A percentile compares a stretch with the other conserved stretches of the same genome.
Evolutionary conservation across 2,888 invertebrate genomes (phyloP).

Genomic region (Notodonta dromedarius): DNA sequence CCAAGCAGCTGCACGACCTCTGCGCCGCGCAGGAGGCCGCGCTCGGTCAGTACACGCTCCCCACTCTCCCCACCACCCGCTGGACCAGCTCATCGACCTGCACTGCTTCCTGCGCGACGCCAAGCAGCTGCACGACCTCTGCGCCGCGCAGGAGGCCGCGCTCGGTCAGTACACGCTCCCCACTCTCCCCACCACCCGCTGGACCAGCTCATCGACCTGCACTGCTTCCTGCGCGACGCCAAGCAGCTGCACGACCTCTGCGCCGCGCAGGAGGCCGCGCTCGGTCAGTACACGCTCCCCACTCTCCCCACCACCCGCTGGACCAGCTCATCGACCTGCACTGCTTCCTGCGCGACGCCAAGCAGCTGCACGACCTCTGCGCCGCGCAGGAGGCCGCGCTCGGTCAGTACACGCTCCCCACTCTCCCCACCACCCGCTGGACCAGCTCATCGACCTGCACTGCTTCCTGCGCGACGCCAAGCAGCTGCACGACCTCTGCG

Average conservation of each 20-base stretch:
- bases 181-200: constrained; percentile 78
- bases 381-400: constrained; percentile 93
- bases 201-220: constrained; percentile 96
- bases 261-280: constrained; percentile 92
- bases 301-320: constrained; percentile 67
- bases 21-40: constrained; percentile 95
- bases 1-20: constrained; percentile 94
- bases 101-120: constrained; percentile 98
- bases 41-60: constrained; percentile 67
- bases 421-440: constrained; percentile 77
- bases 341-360: constrained; percentile 96
- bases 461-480: constrained; percentile 97
- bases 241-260: constrained; percentile 96
- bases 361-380: constrained; percentile 94
- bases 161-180: constrained; percentile 69
- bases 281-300: constrained; percentile 65
- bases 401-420: constrained; percentile 51
- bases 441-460: constrained; percentile 96
- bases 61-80: constrained; percentile 62
- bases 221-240: constrained; percentile 97
- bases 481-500: constrained; percentile 94
- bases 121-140: constrained; percentile 94
- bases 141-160: constrained; percentile 94
- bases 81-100: constrained; percentile 96
- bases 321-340: constrained; percentile 97